Percentiles rank a stretch among this genome's conserved stretches.
Conservation (phyloP, 64 coral and sea anemone genomes). For the Montipora efflorescens region DNA sequence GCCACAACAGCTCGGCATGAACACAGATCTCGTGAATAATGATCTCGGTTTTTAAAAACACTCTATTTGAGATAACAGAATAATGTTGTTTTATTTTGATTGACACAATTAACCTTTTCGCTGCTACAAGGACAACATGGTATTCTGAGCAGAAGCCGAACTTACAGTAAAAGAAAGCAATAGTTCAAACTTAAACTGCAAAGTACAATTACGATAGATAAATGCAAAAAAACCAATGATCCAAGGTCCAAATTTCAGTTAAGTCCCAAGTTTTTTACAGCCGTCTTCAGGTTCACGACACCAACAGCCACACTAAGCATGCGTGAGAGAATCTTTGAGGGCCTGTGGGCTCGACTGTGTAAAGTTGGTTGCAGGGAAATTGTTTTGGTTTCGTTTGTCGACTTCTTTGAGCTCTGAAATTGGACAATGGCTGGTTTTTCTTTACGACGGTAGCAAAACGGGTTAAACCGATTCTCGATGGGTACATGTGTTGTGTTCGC, state of each 20-base stretch:
- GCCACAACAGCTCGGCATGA: too few relatives aligned
- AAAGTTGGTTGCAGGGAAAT: background rate
- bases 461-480: conserved; percentile 1
- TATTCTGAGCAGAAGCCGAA: too few relatives aligned
- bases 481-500: background rate
- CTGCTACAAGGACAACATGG: too few relatives aligned
- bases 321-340: background rate
- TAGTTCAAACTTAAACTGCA: background rate
- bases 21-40: too few relatives aligned
- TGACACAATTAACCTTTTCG: too few relatives aligned
- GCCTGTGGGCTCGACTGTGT: background rate
- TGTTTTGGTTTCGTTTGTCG: background rate
- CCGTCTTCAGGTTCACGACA: background rate
- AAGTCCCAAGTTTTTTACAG: background rate
- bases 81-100: too few relatives aligned
- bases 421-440: background rate
- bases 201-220: background rate
- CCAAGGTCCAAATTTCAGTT: background rate
- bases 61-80: too few relatives aligned
- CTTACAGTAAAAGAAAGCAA: background rate
- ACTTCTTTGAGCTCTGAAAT: background rate
- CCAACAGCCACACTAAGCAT: background rate
- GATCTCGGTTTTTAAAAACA: too few relatives aligned
- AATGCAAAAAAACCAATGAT: background rate
- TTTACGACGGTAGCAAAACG: background rate